Base-by-base conservation (phyloP, 2,797 vertebrate species). In the Betta splendens region DNA sequence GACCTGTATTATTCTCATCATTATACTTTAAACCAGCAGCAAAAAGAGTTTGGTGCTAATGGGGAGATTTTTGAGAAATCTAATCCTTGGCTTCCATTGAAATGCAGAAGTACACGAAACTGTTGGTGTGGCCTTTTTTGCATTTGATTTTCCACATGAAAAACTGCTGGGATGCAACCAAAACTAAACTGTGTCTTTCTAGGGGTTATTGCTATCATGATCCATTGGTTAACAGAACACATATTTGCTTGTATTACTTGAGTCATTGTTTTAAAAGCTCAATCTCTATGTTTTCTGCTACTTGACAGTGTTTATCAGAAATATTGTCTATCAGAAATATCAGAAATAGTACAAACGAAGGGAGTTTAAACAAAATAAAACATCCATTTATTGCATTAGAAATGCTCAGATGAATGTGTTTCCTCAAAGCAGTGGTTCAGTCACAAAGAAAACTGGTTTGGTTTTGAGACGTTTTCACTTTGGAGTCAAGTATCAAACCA, bases 161-260 rank as follows among this genome's bases (percentile, higher is more conserved):
- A 6, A 1, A n/a, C 10, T 12, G 29, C 32, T 32, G 29, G 2
- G 31, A 35, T 35, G 33, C 7, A 16, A n/a, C 33, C 35, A 7
- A 35, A n/a, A 2, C 33, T 5, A n/a, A n/a, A n/a, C n/a, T n/a
- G n/a, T n/a, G n/a, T n/a, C n/a, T n/a, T n/a, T 79, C 72, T 57
- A 69, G 71, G 35, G 54, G 54, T 52, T 69, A 50, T 59, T 73
- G n/a, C n/a, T n/a, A n/a, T 32, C 80, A 55, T 70, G 43, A 66
- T 52, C 1, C 28, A 20, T 52, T 62, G 68, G 61, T 28, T 37
- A 22, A 61, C 60, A 33, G 5, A 28, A 64, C 59, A 46, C 49
- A 32, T 72, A 79, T 77, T 74, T 65, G 81, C 60, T 31, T 82
- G 51, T 76, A 65, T 77, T 39, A 3, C 64, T 61, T 64, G 35